These are phyloP conservation scores for Hoplodrina blanda DNA, from an alignment of 2,888 invertebrate species.

Conservation along the genomic window DNA sequence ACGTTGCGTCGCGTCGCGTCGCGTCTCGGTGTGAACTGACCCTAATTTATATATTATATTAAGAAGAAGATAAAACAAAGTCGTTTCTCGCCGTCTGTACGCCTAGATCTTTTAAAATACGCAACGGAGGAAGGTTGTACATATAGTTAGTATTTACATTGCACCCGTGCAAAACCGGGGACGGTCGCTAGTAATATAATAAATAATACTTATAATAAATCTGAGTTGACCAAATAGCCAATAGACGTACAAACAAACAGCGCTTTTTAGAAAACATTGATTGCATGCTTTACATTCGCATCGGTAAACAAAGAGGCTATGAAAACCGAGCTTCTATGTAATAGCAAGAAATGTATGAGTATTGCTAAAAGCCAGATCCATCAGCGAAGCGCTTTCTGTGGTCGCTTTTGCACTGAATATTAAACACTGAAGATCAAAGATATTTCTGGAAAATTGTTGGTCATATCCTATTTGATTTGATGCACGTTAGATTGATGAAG, in stretches of 20 bases:
- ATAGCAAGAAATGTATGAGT: slow-evolving; percentile 70
- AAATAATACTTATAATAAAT: too few relatives aligned
- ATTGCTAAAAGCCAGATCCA: slow-evolving; percentile 77
- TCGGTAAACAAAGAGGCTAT: slow-evolving; percentile 74
- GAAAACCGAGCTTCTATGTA: slow-evolving; percentile 59
- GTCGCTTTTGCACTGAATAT: slow-evolving; percentile 71
- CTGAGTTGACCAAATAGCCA: not conserved
- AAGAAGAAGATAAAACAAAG: too few relatives aligned
- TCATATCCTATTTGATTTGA: slow-evolving; percentile 16
- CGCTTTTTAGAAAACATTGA: slow-evolving; percentile 68
- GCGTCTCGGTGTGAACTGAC: too few relatives aligned
- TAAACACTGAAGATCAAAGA: slow-evolving; percentile 62
- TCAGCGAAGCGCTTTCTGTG: slow-evolving; percentile 69
- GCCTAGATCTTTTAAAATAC: too few relatives aligned
- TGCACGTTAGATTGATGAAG: not conserved
- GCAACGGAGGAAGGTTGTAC: too few relatives aligned
- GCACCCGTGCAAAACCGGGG: too few relatives aligned
- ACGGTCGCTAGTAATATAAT: too few relatives aligned
- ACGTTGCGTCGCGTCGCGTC: too few relatives aligned
- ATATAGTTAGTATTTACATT: too few relatives aligned
- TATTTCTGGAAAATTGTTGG: slow-evolving; percentile 23
- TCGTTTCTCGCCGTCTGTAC: too few relatives aligned
- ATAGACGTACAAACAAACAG: slow-evolving; percentile 22
- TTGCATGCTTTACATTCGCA: slow-evolving; percentile 67
- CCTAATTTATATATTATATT: too few relatives aligned